Percentiles rank a stretch among this genome's conserved stretches.
phyloP scores from a whole-genome alignment of 2,113 vertebrate species.

The Pelvicachromis taeniatus region DNA sequence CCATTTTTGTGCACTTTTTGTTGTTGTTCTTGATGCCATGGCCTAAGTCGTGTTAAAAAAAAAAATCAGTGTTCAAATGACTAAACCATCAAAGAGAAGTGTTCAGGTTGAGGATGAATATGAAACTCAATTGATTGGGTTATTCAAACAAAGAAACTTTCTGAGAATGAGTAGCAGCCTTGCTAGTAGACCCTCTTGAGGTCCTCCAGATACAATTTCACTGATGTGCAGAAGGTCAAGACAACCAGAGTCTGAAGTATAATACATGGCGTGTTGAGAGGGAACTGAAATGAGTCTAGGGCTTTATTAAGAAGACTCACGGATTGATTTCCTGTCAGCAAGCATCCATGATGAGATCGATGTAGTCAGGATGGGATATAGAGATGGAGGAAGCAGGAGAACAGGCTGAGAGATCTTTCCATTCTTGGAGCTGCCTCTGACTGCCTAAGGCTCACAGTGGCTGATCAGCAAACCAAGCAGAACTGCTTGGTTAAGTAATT shows the following conservation, averaged over 20 bases:
- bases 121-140: neutral
- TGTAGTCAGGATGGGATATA: conserved; percentile 39
- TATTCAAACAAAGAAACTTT: neutral
- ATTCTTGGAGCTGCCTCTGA: conserved; percentile 18
- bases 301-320: conserved; percentile 72
- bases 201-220: neutral
- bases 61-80: neutral
- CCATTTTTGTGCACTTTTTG: neutral
- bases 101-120: neutral
- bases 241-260: neutral
- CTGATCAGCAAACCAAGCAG: conserved; percentile 14
- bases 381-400: conserved; percentile 36
- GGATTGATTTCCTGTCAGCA: conserved; percentile 74
- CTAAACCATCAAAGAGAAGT: neutral
- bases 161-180: neutral
- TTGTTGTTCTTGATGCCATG: neutral
- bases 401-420: conserved; percentile 34
- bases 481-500: conserved; percentile 65
- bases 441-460: conserved; percentile 24
- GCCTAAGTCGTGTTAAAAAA: neutral
- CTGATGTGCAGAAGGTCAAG: neutral
- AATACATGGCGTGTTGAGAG: neutral
- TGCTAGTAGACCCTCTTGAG: neutral
- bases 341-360: conserved; percentile 61
- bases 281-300: conserved; percentile 46